Evolutionary conservation across 2,888 invertebrate species (phyloP), one percentile per base, ranked within the genome.

Genomic region (Drosophila tripunctata): DNA sequence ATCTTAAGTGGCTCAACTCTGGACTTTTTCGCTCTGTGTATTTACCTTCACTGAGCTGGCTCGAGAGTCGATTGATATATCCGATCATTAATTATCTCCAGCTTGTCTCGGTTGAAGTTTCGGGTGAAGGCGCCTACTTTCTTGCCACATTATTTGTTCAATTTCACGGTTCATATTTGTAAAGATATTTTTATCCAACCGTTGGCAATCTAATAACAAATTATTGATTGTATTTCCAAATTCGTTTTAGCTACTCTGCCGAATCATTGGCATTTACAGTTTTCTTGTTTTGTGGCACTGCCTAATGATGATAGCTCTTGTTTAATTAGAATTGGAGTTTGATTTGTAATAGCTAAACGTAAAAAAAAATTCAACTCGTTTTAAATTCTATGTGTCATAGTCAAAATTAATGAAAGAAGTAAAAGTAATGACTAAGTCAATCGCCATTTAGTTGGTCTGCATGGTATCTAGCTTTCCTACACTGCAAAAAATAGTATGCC

Each of bases 11-110:
- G n/a, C n/a, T n/a, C n/a, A n/a, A n/a, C n/a, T n/a, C n/a, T n/a
- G n/a, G n/a, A 1, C 8, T 8, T 8, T 10, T 27, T 27, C 27
- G 8, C 27, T 3, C 22, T 40, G 40, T 19, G 21, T 40, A 21
- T 4, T 17, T 17, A 17, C 10, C 3, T 63, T 63, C 21, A 12
- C 22, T 17, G 21, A 44, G 30, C 58, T 65, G 64, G 67, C 61
- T 64, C 60, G 65, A 47, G 51, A 63, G 43, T 44, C 76, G 73
- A 84, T 88, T 88, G 77, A 78, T 79, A 68, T 66, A 69, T 77
- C 61, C 60, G 74, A 89, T 87, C 89, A 89, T 89, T 89, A 90
- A 90, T 89, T 83, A 85, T 89, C 79, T 82, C 74, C 78, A 78
- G 71, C 73, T 78, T 70, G 75, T 64, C 73, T 48, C n/a, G 15